Evolutionary conservation across 2,797 vertebrate genomes (phyloP).

Genomic region (Pyrocephalus nanus): DNA sequence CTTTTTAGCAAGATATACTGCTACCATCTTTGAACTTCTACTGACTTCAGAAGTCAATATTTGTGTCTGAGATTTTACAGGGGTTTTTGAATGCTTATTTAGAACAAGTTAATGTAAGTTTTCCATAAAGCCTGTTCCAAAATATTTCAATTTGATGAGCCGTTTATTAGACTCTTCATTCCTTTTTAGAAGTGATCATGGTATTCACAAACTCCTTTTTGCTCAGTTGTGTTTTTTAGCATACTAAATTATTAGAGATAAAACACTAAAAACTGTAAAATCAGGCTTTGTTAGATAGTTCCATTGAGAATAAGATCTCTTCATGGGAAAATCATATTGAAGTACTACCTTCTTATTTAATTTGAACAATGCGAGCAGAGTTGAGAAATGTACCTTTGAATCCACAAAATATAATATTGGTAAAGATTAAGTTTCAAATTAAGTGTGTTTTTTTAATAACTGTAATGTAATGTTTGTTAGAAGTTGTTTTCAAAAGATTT

Average conservation of each 20-base stretch:
- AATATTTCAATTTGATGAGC: neutral
- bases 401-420: neutral
- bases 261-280: constrained; percentile 6
- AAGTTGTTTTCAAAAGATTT: neutral
- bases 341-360: neutral
- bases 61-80: neutral
- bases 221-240: neutral
- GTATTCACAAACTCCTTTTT: neutral
- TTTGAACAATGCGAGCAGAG: neutral
- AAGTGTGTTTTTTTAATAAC: neutral
- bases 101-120: neutral
- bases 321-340: neutral
- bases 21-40: neutral
- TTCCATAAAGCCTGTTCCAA: neutral
- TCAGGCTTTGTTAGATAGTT: neutral
- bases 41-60: neutral
- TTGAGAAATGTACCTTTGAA: neutral
- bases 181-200: neutral
- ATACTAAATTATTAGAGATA: neutral
- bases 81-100: neutral
- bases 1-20: neutral
- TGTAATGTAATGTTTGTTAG: neutral
- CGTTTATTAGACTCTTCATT: neutral
- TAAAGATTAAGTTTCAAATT: neutral
- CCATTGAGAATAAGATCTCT: neutral